Base-by-base conservation (phyloP, 1,140 invertebrate genomes). In the Phenacoccus solenopsis region DNA sequence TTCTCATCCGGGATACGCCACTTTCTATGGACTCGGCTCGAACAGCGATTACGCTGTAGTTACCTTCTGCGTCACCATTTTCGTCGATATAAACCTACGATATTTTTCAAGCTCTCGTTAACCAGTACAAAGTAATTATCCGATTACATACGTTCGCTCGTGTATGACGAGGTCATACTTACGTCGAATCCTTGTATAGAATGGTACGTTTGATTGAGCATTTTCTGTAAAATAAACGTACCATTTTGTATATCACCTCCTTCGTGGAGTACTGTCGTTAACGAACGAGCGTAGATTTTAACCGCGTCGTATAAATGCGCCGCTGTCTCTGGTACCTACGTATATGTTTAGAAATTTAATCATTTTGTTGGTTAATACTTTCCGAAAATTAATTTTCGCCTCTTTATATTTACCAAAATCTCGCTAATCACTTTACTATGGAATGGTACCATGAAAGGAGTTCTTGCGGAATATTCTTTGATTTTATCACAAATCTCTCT, bases 61-160 rank as follows among this genome's bases (percentile, higher is more conserved):
- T 94, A 1, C 92, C 93, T 76, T 94, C 90, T 0, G 93, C 91
- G 77, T 96, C 91, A 0, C 92, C 93, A 76, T 91, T 90, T 2
- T 83, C 84, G 76, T 95, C 91, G 72, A 96, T 93, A 71, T 86
- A 86, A 0, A 93, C 88, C 84, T 90, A 70, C 25, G 25, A 25
- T 22, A 28, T 28, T 5, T 71, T 16, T 27, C 13, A 59, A 28
- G 25, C 22, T 80, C 85, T 84, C 30, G 13, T 32, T 32, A 7
- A 32, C 30, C 5, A n/a, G n/a, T n/a, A n/a, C n/a, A n/a, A n/a
- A n/a, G n/a, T n/a, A n/a, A n/a, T 32, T 32, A 5, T 7, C 30
- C 13, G 13, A 32, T 32, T 7, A 13, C 30, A 32, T 32, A 7
- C 13, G 30, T 32, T 32, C 13, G 13, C 30, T 32, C 30, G 30